Evolutionary conservation across 2,888 invertebrate species (phyloP), one percentile per base, ranked within the genome.

Genomic region (Dorcus hopei): DNA sequence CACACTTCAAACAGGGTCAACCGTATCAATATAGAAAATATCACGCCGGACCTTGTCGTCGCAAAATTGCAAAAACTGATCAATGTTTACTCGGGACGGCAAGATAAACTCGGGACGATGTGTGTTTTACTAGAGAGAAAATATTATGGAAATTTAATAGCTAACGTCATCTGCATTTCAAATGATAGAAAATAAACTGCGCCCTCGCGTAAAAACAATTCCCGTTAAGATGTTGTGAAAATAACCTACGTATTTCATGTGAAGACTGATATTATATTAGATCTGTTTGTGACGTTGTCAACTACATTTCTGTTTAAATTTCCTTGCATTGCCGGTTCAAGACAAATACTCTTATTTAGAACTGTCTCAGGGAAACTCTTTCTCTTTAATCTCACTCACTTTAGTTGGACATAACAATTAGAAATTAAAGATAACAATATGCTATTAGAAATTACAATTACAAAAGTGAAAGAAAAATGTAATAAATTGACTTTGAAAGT

Each of bases 1-100:
- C 33, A 67, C 70, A 66, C 57, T 33, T 64, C 66, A 68, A 63
- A 68, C 68, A 60, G 59, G 65, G 63, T 67, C 65, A 65, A 65
- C 62, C 50, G 58, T 62, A 62, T 63, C 62, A 54, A 59, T 58
- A 64, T 64, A 62, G 57, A 49, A 49, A 62, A 61, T 62, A 61
- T 63, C 49, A 57, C 52, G 14, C 38, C 42, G 43, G 48, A 54
- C 40, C 52, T 52, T 51, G 16, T 9, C 43, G 53, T 49, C 48
- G 23, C 33, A 42, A 54, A 49, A 52, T 40, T 57, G 49, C 42
- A 45, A 57, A 61, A 58, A 54, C 51, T 54, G 58, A 61, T 55
- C 60, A 52, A 52, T 59, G 57, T 57, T 59, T 59, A 56, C 59
- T 49, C 19, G 45, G 14, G 14, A 19, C 19, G 19, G 45, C 9